Conservation (phyloP, 1,140 invertebrate species). For the Drosophila willistoni region DNA sequence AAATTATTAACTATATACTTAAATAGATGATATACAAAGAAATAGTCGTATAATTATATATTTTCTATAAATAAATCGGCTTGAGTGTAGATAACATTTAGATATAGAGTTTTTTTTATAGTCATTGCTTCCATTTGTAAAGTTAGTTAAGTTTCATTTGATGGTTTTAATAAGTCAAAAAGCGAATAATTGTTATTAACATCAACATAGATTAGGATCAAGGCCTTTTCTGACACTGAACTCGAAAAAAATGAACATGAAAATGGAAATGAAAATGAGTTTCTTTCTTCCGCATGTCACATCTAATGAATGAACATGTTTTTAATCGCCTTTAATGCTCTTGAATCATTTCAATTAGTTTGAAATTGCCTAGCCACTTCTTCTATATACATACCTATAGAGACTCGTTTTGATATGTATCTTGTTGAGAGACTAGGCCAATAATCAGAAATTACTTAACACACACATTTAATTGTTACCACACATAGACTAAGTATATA, state of each 20-base stretch:
- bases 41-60: too few species aligned
- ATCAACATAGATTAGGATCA: slow-evolving; percentile 13
- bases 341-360: slow-evolving; percentile 41
- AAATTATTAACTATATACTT: too few species aligned
- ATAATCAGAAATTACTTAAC: slow-evolving; percentile 73
- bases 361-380: background rate
- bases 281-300: slow-evolving; percentile 23
- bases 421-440: slow-evolving; percentile 46
- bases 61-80: background rate
- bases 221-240: slow-evolving; percentile 28
- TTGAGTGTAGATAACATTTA: background rate
- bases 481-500: slow-evolving; percentile 27
- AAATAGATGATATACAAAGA: too few species aligned
- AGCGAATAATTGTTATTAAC: background rate
- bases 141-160: background rate
- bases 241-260: background rate
- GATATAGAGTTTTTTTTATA: background rate
- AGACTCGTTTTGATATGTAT: background rate
- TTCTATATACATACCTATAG: background rate
- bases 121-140: background rate
- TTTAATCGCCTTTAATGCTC: slow-evolving; percentile 23
- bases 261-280: slow-evolving; percentile 9
- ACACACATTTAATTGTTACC: slow-evolving; percentile 71
- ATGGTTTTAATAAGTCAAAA: background rate
- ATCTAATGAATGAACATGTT: slow-evolving; percentile 40